These are phyloP conservation scores for Chelonia mydas DNA, from an alignment of 2,797 vertebrate genomes.

Conservation along the genomic window DNA sequence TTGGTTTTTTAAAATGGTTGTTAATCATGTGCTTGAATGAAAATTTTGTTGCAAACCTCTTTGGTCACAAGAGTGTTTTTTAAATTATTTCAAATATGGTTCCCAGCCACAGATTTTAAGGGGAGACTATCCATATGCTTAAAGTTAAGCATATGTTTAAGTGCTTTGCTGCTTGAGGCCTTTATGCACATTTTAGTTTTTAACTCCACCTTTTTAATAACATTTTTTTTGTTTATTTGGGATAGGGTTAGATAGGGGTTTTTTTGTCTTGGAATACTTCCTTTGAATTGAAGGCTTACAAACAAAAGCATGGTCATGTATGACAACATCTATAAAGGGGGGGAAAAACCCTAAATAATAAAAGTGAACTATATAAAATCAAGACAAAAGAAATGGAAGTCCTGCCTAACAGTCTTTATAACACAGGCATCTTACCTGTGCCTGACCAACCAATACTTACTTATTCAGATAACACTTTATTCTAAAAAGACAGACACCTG, in stretches of 20 bases:
- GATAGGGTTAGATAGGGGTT: too few species aligned
- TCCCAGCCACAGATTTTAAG: constrained; percentile 10
- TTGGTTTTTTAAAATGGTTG: not conserved
- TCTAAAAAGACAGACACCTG: constrained; percentile 3
- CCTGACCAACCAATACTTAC: not conserved
- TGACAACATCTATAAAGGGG: not conserved
- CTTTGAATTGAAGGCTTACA: not conserved
- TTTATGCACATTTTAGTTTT: constrained; percentile 1
- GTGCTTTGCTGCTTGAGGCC: not conserved
- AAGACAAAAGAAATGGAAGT: not conserved
- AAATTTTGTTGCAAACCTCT: constrained; percentile 5
- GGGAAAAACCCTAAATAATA: not conserved
- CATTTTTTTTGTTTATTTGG: not conserved
- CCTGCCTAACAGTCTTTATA: not conserved
- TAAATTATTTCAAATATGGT: constrained; percentile 35
- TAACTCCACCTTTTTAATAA: not conserved
- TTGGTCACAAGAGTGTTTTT: constrained; percentile 23
- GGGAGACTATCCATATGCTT: not conserved
- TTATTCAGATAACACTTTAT: constrained; percentile 12
- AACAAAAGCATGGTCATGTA: not conserved
- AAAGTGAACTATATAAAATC: not conserved
- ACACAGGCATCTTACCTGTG: not conserved
- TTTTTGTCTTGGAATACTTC: not conserved
- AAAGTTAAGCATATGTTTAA: not conserved
- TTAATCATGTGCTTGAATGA: rapidly evolving